Percentiles rank a stretch among this genome's conserved stretches.
These are phyloP conservation scores for Anolis apletophallus DNA, from an alignment of 2,797 vertebrate genomes.

Conservation along the genomic window DNA sequence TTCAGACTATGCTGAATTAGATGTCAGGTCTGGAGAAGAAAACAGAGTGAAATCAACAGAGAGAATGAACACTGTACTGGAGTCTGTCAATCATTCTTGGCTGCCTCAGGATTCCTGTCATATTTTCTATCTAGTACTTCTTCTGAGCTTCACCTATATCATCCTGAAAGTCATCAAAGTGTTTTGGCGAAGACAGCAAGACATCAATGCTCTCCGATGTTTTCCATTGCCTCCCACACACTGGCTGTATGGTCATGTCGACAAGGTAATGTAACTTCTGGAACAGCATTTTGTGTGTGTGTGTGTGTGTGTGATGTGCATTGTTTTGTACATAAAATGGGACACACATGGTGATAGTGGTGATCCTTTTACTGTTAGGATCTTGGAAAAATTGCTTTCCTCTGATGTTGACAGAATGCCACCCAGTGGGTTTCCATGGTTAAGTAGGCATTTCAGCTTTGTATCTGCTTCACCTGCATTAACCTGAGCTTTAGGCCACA, in stretches of 20 bases:
- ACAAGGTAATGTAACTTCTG: constrained; percentile 50
- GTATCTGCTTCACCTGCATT: neutral
- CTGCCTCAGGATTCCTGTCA: neutral
- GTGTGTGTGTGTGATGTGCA: neutral
- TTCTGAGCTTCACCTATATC: constrained; percentile 40
- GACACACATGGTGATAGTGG: neutral
- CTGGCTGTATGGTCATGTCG: constrained; percentile 68
- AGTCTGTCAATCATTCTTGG: neutral
- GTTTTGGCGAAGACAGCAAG: constrained; percentile 43
- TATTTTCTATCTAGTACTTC: constrained; percentile 49
- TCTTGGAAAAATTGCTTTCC: neutral
- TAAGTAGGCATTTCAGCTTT: neutral
- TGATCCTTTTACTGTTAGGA: neutral
- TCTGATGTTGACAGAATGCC: too few relatives aligned
- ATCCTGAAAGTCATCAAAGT: constrained; percentile 56
- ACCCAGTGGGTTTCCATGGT: too few relatives aligned
- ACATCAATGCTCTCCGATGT: constrained; percentile 48
- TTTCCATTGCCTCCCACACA: constrained; percentile 68
- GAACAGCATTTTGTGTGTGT: neutral
- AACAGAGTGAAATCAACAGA: too few relatives aligned
- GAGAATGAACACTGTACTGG: too few relatives aligned
- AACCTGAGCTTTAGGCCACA: neutral
- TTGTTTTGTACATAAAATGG: neutral
- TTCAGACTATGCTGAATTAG: too few relatives aligned
- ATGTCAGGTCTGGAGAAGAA: too few relatives aligned